Base-by-base conservation (phyloP, 2,888 invertebrate species). In the Penaeus monodon region DNA sequence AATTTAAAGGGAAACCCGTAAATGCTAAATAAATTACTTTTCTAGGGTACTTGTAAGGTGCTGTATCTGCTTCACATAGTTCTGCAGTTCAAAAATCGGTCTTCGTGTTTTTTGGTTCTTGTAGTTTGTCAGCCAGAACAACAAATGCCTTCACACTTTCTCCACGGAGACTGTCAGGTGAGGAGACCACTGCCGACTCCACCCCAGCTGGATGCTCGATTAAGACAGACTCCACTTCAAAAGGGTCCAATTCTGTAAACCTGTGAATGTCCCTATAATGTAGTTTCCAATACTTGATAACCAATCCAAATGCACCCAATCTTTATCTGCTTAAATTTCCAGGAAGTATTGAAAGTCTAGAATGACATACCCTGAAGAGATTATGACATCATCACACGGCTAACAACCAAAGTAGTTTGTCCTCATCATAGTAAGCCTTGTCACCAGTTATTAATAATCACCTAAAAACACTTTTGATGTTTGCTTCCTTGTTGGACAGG, bases 21-120 rank as follows among this genome's bases (percentile, higher is more conserved):
- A 38, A 17, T 57, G 3, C 57, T 20, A 57, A 66, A 24, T 22
- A 22, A 33, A 63, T 70, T 91, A 93, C 93, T 92, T 92, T 92
- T 90, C 93, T 91, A 10, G 93, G 93, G 89, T 93, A 93, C 90
- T 93, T 93, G 91, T 93, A 93, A 7, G 93, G 93, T 2, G 93
- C 93, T 27, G 93, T 93, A 14, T 91, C 12, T 76, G 85, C 89
- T 93, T 93, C 6, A 92, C 92, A 91, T 92, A 92, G 10, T 92
- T 91, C 90, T 93, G 93, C 64, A 93, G 90, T 78, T 93, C 92
- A 83, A 90, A 90, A 1, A 84, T 91, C 70, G 91, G 20, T 89
- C 57, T 7, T 91, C 91, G 7, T 10, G 89, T 24, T 24, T 91
- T 89, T 57, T 91, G 91, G 12, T 85, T 88, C 17, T 86, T 86